Base-by-base conservation (phyloP, 2,888 invertebrate species). In the Thecophora atra region DNA sequence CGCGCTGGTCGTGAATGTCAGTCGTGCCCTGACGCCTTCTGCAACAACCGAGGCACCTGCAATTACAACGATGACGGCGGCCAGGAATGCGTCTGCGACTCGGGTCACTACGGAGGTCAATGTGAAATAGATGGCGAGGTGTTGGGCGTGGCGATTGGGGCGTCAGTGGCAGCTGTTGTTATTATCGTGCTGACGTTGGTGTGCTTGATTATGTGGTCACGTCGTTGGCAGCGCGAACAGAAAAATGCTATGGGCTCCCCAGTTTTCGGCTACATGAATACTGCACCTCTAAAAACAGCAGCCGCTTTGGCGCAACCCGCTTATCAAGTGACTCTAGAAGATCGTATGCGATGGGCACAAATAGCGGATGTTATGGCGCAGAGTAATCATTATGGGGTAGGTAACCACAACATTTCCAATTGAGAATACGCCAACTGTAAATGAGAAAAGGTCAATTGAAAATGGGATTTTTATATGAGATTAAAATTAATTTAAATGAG, bases 91-190 rank as follows among this genome's bases (percentile, higher is more conserved):
- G 93, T 93, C 68, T 96, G 96, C 80, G 88, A 91, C n/a, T 92
- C 94, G 0, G 86, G 80, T 19, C 96, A 94, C 86, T 96, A 96
- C 84, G 97, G 97, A 0, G 90, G 91, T 0, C 92, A 93, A 76
- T 97, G 97, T 81, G 96, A 96, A 85, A 91, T 96, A 69, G 97
- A 97, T 84, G 96, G 96, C 0, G 96, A 96, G 87, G 96, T 97
- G 65, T 88, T 97, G 24, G 96, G 94, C 0, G 96, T 96, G 28
- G 95, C 96, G 0, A 93, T 96, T 70, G 96, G 96, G 19, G 96
- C 96, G 0, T 95, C 95, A 0, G 91, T 96, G 0, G 94, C 94
- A 0, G 97, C 97, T 1, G 91, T 96, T 2, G 91, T 96, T 54
- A 96, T 97, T 77, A 97, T 97, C 76, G 92, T 94, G 0, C 87